Conservation (phyloP, 2,888 invertebrate species). For the Drosophila longiperda region DNA sequence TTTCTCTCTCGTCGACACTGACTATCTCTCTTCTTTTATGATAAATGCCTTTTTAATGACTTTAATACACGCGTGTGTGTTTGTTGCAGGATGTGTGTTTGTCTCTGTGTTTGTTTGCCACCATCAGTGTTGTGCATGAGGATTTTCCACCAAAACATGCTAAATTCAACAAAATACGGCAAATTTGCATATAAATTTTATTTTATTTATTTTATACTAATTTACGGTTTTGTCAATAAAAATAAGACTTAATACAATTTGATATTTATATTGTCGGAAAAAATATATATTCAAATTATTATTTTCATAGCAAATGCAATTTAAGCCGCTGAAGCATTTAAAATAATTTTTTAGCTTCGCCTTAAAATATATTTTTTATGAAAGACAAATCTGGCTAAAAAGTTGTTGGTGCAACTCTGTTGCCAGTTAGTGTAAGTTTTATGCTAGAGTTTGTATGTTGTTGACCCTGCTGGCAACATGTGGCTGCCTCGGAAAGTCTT, state of each 20-base stretch:
- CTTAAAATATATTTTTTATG: background rate
- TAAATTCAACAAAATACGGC: background rate
- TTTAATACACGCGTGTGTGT: conserved; percentile 49
- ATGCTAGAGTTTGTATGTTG: conserved; percentile 10
- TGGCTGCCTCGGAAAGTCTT: conserved; percentile 48
- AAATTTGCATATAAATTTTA: background rate
- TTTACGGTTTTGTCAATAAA: background rate
- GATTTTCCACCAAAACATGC: background rate
- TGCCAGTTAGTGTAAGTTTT: conserved; percentile 4
- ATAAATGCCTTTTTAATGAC: conserved; percentile 79
- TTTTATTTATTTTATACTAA: background rate
- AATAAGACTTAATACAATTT: background rate
- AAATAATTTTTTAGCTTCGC: background rate
- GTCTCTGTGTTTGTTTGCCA: conserved; percentile 13
- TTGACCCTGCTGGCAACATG: conserved; percentile 62
- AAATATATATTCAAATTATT: background rate
- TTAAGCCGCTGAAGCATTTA: background rate
- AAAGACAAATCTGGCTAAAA: conserved; percentile 11
- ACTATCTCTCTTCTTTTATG: conserved; percentile 44
- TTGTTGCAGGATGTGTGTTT: conserved; percentile 14
- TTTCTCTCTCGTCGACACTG: background rate
- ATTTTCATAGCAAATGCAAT: background rate
- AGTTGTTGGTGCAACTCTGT: conserved; percentile 23
- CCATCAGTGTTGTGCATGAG: conserved; percentile 56
- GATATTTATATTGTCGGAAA: background rate